A percentile compares a stretch with the other conserved stretches of the same genome.
These are phyloP conservation scores for Melipona quadrifasciata DNA, from an alignment of 1,140 invertebrate genomes.

Conservation along the genomic window DNA sequence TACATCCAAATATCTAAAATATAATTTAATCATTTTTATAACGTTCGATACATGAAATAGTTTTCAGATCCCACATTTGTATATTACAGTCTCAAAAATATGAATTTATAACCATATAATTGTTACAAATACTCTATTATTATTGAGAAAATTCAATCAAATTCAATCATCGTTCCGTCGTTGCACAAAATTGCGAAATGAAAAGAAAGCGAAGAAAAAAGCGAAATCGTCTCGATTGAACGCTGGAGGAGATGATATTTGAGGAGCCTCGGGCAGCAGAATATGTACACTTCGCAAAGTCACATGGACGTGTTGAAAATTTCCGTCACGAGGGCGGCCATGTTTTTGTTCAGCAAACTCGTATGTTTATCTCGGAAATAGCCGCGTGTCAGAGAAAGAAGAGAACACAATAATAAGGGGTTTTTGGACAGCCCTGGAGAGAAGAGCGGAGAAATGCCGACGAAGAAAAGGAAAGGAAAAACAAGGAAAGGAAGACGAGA, in stretches of 20 bases:
- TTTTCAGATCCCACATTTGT: too few relatives aligned
- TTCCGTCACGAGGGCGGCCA: neutral
- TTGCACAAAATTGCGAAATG: neutral
- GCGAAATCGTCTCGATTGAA: neutral
- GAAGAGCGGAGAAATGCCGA: neutral
- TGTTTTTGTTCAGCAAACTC: slow-evolving; percentile 8
- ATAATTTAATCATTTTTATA: too few relatives aligned
- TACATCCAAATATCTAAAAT: too few relatives aligned
- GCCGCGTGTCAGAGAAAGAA: neutral
- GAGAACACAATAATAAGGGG: slow-evolving; percentile 21
- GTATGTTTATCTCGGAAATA: slow-evolving; percentile 23
- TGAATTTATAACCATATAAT: too few relatives aligned
- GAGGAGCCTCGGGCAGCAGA: neutral
- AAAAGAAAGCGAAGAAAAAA: neutral
- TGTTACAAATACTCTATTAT: neutral
- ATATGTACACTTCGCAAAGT: neutral
- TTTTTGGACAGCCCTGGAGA: slow-evolving; percentile 44
- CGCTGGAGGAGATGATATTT: too few relatives aligned
- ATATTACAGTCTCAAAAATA: too few relatives aligned
- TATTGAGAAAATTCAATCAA: neutral
- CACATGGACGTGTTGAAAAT: neutral
- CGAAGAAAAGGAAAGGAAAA: neutral
- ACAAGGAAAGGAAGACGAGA: slow-evolving; percentile 18
- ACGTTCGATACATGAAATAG: too few relatives aligned
- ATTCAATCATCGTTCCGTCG: neutral